Evolutionary conservation across 53 echinoderm and acorn worm species (phyloP), one percentile per base, ranked within the genome.

Genomic region (Henricia sp.): DNA sequence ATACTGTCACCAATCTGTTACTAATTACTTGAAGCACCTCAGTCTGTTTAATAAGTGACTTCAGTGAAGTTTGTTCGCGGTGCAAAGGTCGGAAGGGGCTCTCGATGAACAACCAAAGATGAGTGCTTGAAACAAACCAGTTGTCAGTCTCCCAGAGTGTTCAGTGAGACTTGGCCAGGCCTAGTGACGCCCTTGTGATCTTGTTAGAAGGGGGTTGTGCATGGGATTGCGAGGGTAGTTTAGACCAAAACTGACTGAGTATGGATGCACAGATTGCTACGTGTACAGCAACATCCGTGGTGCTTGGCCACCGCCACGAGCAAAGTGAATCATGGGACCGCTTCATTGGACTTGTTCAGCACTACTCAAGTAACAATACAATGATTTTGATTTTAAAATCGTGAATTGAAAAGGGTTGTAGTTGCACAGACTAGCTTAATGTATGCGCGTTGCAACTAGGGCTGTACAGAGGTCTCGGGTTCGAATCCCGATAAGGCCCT

Each of bases 351-450:
- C 44, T 77, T 26, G 62, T 77, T 24, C 42, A 77, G 27, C 77
- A 42, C n/a, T 50, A 60, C 62, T 77, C 77, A 77, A 58, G 77
- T 77, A 77, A 77, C n/a, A n/a, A n/a, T n/a, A n/a, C n/a, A n/a
- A n/a, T n/a, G n/a, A n/a, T n/a, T n/a, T n/a, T n/a, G n/a, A n/a
- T n/a, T n/a, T n/a, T n/a, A n/a, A n/a, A n/a, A n/a, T n/a, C n/a
- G n/a, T n/a, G n/a, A n/a, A n/a, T n/a, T n/a, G n/a, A n/a, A n/a
- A n/a, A n/a, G n/a, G n/a, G n/a, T n/a, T n/a, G n/a, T n/a, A n/a
- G n/a, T n/a, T n/a, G n/a, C n/a, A n/a, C n/a, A n/a, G n/a, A n/a
- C n/a, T n/a, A n/a, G n/a, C n/a, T n/a, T n/a, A n/a, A n/a, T n/a
- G n/a, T n/a, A n/a, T n/a, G n/a, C n/a, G n/a, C n/a, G n/a, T n/a